Evolutionary conservation across 2,797 vertebrate species (phyloP).

Genomic region (Argentina silus): DNA sequence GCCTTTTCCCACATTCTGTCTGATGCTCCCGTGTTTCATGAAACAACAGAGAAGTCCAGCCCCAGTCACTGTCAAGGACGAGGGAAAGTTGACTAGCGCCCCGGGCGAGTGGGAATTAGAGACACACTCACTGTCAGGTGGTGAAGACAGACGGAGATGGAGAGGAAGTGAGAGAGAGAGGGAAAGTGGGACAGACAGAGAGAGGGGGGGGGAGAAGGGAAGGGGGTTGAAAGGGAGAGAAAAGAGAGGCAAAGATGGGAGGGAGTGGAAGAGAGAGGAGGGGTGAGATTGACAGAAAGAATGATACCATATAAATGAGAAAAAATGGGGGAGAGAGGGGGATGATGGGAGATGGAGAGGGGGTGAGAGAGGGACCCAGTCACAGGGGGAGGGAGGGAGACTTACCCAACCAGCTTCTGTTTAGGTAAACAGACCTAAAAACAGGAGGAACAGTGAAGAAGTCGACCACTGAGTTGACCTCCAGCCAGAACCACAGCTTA

Average conservation of each 20-base stretch:
- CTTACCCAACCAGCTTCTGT: constrained; percentile 98
- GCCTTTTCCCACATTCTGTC: neutral
- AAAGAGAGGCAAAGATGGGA: constrained; percentile 25
- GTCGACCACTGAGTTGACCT: constrained; percentile 97
- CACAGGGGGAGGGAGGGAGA: constrained; percentile 44
- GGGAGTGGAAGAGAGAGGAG: neutral
- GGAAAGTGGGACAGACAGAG: neutral
- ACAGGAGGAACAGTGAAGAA: constrained; percentile 98
- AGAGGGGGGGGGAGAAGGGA: constrained; percentile 5
- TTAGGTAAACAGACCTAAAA: constrained; percentile 97
- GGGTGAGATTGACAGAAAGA: neutral
- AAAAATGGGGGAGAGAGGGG: neutral
- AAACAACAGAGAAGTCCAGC: constrained; percentile 65
- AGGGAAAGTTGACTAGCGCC: constrained; percentile 60
- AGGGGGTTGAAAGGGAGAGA: constrained; percentile 34
- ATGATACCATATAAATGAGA: neutral
- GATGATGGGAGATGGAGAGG: constrained; percentile 12
- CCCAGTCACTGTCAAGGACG: constrained; percentile 70
- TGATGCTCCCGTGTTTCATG: constrained; percentile 46
- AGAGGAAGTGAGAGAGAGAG: constrained; percentile 19
- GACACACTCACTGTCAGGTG: constrained; percentile 60
- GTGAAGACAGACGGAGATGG: neutral
- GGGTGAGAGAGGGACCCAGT: constrained; percentile 17
- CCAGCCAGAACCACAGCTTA: constrained; percentile 98
- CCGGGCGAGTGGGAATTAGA: constrained; percentile 58